Conservation (phyloP, 1,140 invertebrate genomes). For the Globodera ellingtonae region DNA sequence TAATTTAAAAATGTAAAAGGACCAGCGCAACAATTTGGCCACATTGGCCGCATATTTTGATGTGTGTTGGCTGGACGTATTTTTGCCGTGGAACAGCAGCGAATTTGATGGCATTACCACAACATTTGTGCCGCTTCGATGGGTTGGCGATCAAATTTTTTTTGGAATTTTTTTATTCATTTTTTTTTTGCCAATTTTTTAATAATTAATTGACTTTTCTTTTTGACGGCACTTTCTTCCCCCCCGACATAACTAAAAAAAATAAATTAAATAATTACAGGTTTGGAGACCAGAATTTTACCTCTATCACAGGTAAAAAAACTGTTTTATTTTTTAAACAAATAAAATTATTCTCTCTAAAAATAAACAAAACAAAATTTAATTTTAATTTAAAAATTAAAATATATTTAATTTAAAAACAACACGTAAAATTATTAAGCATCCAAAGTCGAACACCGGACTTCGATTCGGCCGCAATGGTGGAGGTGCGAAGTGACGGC, state of each 20-base stretch:
- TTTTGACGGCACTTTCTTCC: too few relatives aligned
- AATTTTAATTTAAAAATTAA: too few relatives aligned
- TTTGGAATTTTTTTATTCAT: too few relatives aligned
- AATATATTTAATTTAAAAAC: too few relatives aligned
- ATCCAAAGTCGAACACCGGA: slow-evolving; percentile 63
- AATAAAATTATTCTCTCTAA: background rate
- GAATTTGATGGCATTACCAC: slow-evolving; percentile 56
- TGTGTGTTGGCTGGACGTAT: slow-evolving; percentile 60
- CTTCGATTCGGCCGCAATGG: slow-evolving; percentile 54
- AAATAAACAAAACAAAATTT: too few relatives aligned
- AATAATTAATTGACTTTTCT: too few relatives aligned
- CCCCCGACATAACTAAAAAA: too few relatives aligned
- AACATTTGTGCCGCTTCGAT: slow-evolving; percentile 59
- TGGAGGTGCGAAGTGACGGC: slow-evolving; percentile 54
- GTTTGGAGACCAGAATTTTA: slow-evolving; percentile 64
- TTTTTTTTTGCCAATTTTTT: too few relatives aligned
- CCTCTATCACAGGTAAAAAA: slow-evolving; percentile 49
- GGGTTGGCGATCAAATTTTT: slow-evolving; percentile 29
- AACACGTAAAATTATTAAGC: slow-evolving; percentile 12
- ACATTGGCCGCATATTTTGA: slow-evolving; percentile 64
- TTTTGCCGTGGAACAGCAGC: slow-evolving; percentile 56
- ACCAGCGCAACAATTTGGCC: slow-evolving; percentile 64
- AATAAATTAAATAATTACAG: too few relatives aligned
- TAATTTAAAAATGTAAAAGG: slow-evolving; percentile 30
- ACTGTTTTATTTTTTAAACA: background rate